phyloP scores from a whole-genome alignment of 2,888 invertebrate species.

The Phengaris alcon region DNA sequence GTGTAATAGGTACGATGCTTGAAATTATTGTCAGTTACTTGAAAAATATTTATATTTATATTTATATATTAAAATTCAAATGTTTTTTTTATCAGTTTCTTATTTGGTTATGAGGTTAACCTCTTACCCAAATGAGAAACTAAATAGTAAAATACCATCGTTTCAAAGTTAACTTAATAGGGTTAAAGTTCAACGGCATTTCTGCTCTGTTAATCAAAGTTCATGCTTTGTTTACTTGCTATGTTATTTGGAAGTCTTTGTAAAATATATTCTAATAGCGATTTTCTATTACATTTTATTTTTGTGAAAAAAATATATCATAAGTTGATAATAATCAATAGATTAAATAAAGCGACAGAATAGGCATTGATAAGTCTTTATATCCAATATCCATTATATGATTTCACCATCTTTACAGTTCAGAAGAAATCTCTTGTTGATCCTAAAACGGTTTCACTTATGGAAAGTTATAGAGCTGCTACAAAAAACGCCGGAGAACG shows the following conservation, averaged over 20 bases:
- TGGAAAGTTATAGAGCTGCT: constrained; percentile 59
- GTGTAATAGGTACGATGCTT: neutral
- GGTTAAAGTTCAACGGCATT: constrained; percentile 9
- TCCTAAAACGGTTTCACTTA: constrained; percentile 62
- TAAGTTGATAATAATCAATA: neutral
- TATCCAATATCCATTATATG: constrained; percentile 58
- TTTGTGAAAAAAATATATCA: neutral
- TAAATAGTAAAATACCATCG: constrained; percentile 6
- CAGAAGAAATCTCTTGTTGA: constrained; percentile 59
- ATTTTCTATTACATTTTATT: neutral
- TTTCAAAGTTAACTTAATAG: neutral
- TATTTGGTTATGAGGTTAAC: too few species aligned
- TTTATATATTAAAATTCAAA: too few species aligned
- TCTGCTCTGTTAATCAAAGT: constrained; percentile 19
- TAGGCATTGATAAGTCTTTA: constrained; percentile 74
- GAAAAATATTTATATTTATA: too few species aligned
- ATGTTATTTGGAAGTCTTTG: neutral
- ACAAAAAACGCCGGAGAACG: constrained; percentile 39
- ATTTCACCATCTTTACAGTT: constrained; percentile 65
- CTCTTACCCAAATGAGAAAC: neutral
- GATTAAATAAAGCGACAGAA: constrained; percentile 38
- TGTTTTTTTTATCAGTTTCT: too few species aligned
- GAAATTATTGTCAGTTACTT: neutral
- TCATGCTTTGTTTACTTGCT: neutral
- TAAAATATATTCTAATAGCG: neutral